Evolutionary conservation across 1,140 invertebrate genomes (phyloP).

Genomic region (Heliconius himera): DNA sequence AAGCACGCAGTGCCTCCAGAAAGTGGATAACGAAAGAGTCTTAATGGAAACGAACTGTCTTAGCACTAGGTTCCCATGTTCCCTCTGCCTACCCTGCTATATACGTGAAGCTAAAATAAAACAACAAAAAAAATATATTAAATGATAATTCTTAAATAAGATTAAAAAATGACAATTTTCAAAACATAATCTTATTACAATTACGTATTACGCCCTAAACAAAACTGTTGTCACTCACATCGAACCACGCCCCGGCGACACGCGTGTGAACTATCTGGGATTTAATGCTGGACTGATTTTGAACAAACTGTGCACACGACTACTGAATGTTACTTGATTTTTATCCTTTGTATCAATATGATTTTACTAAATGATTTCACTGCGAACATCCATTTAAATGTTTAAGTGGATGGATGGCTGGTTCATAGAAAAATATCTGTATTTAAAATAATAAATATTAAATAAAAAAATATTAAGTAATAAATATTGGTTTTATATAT

Average conservation of each 20-base stretch:
- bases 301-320: slow-evolving; percentile 16
- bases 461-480: too few species aligned
- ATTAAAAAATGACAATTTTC: background rate
- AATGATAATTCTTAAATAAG: too few species aligned
- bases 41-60: too few species aligned
- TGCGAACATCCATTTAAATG: background rate
- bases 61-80: too few species aligned
- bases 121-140: too few species aligned
- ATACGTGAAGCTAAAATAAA: too few species aligned
- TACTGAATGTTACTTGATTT: slow-evolving; percentile 15
- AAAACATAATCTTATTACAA: slow-evolving; percentile 17
- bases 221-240: slow-evolving; percentile 28
- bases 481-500: too few species aligned
- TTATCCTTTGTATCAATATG: slow-evolving; percentile 1
- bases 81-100: too few species aligned
- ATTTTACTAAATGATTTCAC: background rate
- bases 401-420: background rate
- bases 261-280: slow-evolving; percentile 29
- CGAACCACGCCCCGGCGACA: slow-evolving; percentile 25
- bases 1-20: too few species aligned
- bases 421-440: too few species aligned
- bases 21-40: too few species aligned
- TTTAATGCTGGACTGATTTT: slow-evolving; percentile 16
- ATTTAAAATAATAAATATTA: too few species aligned
- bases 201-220: slow-evolving; percentile 12